Evolutionary conservation across 2,888 invertebrate genomes (phyloP).

Genomic region (Phytoseiulus persimilis): DNA sequence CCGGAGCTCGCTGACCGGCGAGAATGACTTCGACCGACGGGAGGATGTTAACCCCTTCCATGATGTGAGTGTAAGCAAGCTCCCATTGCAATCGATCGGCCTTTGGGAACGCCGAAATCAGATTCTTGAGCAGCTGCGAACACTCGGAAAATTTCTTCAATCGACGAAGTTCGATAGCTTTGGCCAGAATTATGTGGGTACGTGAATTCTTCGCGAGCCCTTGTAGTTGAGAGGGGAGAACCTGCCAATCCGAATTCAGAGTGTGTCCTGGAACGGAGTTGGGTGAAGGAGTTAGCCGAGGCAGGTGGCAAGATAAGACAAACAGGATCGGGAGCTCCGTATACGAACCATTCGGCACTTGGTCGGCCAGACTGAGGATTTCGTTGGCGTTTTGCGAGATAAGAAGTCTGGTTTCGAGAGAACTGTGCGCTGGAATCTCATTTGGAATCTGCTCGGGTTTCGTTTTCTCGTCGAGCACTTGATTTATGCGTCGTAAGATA

Average conservation of each 20-base stretch:
- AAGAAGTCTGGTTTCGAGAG: background rate
- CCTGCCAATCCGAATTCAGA: conserved; percentile 22
- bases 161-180: conserved; percentile 44
- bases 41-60: conserved; percentile 6
- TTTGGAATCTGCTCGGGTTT: background rate
- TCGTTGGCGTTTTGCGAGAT: conserved; percentile 15
- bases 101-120: background rate
- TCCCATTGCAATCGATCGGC: conserved; percentile 35
- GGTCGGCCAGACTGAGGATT: conserved; percentile 9
- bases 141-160: conserved; percentile 42
- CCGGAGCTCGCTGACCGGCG: conserved; percentile 6
- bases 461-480: conserved; percentile 6
- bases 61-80: conserved; percentile 6
- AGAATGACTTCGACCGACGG: conserved; percentile 14
- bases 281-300: background rate
- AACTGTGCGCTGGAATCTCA: background rate
- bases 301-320: background rate
- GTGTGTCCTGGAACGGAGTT: background rate
- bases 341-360: conserved; percentile 13
- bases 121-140: conserved; percentile 11
- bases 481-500: background rate
- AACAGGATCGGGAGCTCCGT: too few relatives aligned
- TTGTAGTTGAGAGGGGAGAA: conserved; percentile 18
- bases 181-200: conserved; percentile 44
- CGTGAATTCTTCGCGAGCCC: conserved; percentile 16